Conservation (phyloP, 2,888 invertebrate genomes). For the Crossocerus cetratus region DNA sequence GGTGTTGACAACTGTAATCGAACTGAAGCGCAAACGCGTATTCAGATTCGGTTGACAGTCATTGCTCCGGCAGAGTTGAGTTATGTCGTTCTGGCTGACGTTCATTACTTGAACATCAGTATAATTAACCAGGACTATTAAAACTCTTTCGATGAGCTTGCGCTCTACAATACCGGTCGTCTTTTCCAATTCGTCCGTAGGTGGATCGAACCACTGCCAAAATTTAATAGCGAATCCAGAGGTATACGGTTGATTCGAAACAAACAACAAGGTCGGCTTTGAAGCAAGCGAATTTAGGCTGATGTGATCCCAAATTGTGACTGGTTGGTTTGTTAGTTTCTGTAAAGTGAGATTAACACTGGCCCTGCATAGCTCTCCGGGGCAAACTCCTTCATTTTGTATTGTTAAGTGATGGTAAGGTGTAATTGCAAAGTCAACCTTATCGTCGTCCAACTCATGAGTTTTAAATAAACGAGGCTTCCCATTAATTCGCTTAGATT, state of each 20-base stretch:
- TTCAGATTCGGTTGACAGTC: slow-evolving; percentile 86
- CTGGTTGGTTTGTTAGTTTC: slow-evolving; percentile 79
- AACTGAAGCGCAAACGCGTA: slow-evolving; percentile 85
- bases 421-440: slow-evolving; percentile 60
- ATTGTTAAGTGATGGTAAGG: slow-evolving; percentile 79
- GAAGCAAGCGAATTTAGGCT: slow-evolving; percentile 84
- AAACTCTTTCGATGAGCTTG: slow-evolving; percentile 83
- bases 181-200: slow-evolving; percentile 28
- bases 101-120: slow-evolving; percentile 86
- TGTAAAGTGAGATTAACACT: slow-evolving; percentile 77
- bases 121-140: slow-evolving; percentile 88
- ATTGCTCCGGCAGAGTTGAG: slow-evolving; percentile 82
- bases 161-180: slow-evolving; percentile 49
- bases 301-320: slow-evolving; percentile 81
- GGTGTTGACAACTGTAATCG: slow-evolving; percentile 84
- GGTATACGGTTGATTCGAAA: slow-evolving; percentile 78
- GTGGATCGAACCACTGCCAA: slow-evolving; percentile 85
- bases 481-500: slow-evolving; percentile 14
- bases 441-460: slow-evolving; percentile 26
- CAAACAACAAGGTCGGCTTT: slow-evolving; percentile 82
- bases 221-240: slow-evolving; percentile 89
- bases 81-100: slow-evolving; percentile 87
- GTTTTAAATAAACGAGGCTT: slow-evolving; percentile 42
- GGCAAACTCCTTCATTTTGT: slow-evolving; percentile 84
- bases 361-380: slow-evolving; percentile 82